Conservation (phyloP, 1,140 invertebrate genomes). For the Lucilia cuprina region DNA sequence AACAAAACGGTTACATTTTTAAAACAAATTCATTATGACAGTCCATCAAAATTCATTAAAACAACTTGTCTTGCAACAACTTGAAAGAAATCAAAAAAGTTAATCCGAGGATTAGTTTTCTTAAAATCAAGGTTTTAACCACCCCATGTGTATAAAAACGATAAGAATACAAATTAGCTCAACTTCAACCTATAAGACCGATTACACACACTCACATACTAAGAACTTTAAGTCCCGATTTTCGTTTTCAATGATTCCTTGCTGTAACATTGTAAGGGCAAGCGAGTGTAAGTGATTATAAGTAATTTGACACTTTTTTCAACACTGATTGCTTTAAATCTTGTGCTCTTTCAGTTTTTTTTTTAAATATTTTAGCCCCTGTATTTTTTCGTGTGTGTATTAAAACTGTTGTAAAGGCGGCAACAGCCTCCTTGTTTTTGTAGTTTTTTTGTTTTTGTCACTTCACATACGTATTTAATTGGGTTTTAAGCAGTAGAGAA, state of each 20-base stretch:
- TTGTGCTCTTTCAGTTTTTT: neutral
- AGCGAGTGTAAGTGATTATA: slow-evolving; percentile 30
- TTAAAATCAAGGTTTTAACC: neutral
- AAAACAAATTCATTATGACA: neutral
- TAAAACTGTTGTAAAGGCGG: neutral
- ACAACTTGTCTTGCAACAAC: neutral
- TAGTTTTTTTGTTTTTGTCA: slow-evolving; percentile 1
- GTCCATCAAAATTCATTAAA: slow-evolving; percentile 24
- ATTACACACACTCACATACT: neutral
- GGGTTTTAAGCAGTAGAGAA: neutral
- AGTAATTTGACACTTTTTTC: slow-evolving; percentile 43
- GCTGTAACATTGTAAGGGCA: neutral
- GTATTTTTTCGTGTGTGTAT: neutral
- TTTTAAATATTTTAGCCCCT: neutral
- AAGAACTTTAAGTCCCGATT: neutral
- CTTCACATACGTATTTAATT: slow-evolving; percentile 19
- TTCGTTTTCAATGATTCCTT: neutral
- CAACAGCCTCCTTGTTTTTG: neutral
- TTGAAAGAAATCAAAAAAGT: neutral
- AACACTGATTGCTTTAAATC: slow-evolving; percentile 38
- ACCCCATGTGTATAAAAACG: neutral
- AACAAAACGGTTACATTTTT: neutral
- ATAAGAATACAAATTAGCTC: neutral
- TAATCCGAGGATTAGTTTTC: slow-evolving; percentile 27
- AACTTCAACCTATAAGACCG: neutral